Evolutionary conservation across 2,888 invertebrate species (phyloP).

Genomic region (Itoplectis maculator): DNA sequence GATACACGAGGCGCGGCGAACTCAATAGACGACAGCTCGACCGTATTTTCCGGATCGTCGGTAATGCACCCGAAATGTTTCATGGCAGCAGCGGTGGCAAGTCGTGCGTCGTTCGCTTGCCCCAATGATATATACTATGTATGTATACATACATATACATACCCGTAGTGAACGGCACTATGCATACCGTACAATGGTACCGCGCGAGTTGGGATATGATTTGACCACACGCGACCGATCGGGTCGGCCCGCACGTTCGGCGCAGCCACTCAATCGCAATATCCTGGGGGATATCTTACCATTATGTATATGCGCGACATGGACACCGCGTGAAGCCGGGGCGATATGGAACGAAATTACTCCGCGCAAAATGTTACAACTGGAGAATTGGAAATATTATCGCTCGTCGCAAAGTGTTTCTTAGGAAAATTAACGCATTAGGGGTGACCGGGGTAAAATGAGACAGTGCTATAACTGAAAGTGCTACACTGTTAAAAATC

Average conservation of each 20-base stretch:
- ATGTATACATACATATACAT: too few species aligned
- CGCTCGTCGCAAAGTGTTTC: too few species aligned
- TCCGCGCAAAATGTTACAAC: too few species aligned
- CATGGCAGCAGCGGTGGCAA: slow-evolving; percentile 65
- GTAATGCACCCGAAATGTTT: slow-evolving; percentile 70
- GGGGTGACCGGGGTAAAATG: too few species aligned
- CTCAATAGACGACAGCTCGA: slow-evolving; percentile 66
- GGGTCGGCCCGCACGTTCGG: slow-evolving; percentile 39
- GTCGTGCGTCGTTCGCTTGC: slow-evolving; percentile 51
- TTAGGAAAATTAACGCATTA: too few species aligned
- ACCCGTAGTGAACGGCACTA: background rate
- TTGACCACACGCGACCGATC: slow-evolving; percentile 23
- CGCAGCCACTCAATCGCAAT: slow-evolving; percentile 56
- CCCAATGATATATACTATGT: background rate
- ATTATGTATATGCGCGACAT: background rate
- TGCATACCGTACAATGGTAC: slow-evolving; percentile 4
- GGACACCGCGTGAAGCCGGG: too few species aligned
- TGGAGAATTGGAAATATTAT: too few species aligned
- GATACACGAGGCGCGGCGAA: slow-evolving; percentile 74
- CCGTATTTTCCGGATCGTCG: slow-evolving; percentile 71
- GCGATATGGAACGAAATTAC: too few species aligned
- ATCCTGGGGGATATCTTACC: slow-evolving; percentile 7
- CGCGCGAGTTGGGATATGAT: slow-evolving; percentile 30
- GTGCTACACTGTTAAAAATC: too few species aligned
- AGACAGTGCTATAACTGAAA: too few species aligned